These are phyloP conservation scores for Spicauda simplicius DNA, from an alignment of 2,888 invertebrate species.

Conservation along the genomic window DNA sequence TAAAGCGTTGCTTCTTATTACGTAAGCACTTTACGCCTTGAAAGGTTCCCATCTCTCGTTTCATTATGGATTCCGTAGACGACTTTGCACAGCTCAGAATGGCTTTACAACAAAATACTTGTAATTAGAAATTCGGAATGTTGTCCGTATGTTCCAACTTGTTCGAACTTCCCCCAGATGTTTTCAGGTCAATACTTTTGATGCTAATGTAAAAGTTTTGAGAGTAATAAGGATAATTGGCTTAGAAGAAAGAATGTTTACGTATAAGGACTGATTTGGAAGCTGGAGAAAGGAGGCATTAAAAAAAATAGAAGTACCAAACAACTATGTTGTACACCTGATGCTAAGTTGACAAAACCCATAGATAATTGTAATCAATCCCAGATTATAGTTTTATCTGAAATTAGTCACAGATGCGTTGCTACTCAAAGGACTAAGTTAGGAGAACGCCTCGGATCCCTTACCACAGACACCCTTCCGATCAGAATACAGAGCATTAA, in stretches of 20 bases:
- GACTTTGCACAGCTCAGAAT: slow-evolving; percentile 17
- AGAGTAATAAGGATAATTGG: background rate
- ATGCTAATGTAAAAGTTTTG: slow-evolving; percentile 26
- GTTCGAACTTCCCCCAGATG: slow-evolving; percentile 19
- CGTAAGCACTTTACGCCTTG: background rate
- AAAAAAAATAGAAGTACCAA: no score
- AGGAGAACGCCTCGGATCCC: no score
- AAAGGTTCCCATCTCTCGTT: background rate
- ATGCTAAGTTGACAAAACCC: no score
- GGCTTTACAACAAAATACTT: slow-evolving; percentile 17
- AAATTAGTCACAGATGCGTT: no score
- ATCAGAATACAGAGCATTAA: no score
- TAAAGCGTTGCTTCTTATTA: background rate
- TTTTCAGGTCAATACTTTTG: slow-evolving; percentile 20
- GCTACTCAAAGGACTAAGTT: no score
- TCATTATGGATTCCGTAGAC: slow-evolving; percentile 29
- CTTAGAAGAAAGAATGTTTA: background rate
- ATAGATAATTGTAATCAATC: no score
- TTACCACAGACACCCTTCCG: no score
- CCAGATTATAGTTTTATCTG: no score
- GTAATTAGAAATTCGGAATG: slow-evolving; percentile 30
- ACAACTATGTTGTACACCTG: no score
- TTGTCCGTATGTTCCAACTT: slow-evolving; percentile 18
- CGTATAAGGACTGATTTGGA: background rate
- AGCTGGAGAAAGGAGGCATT: no score